These are phyloP conservation scores for Drosophila niveifrons DNA, from an alignment of 2,888 invertebrate genomes.

Conservation along the genomic window DNA sequence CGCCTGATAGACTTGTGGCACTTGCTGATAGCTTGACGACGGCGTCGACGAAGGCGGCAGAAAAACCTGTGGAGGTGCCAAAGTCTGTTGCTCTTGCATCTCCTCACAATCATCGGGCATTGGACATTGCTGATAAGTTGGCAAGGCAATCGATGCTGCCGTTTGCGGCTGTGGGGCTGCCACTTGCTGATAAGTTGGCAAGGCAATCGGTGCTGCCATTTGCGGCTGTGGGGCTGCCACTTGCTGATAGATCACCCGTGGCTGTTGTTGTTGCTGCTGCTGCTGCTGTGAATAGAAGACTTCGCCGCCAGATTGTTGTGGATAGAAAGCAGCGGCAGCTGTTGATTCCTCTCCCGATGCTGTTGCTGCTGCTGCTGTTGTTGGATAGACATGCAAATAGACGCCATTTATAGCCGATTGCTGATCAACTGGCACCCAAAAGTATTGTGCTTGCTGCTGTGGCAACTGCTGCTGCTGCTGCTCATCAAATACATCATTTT, in stretches of 20 bases:
- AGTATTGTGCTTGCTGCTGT: background rate
- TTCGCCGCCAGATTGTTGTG: background rate
- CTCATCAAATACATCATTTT: too few species aligned
- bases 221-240: background rate
- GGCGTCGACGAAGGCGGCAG: background rate
- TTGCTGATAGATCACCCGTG: background rate
- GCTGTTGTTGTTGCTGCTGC: background rate
- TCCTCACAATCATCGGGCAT: background rate
- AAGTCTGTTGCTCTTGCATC: too few species aligned
- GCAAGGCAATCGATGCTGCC: background rate
- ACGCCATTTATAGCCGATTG: background rate
- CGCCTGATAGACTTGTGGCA: background rate
- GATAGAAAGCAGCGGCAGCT: background rate
- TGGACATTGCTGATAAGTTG: background rate
- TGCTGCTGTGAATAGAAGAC: background rate
- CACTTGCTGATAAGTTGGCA: background rate
- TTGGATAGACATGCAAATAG: background rate
- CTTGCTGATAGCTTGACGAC: background rate
- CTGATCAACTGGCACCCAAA: background rate
- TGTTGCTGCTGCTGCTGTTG: background rate
- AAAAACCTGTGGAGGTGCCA: too few species aligned
- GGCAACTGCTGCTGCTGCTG: slow-evolving; percentile 7
- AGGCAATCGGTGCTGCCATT: background rate
- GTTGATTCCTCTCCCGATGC: background rate
- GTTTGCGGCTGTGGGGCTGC: background rate